phyloP scores from a whole-genome alignment of 1,140 invertebrate species.

The Hyles euphorbiae region DNA sequence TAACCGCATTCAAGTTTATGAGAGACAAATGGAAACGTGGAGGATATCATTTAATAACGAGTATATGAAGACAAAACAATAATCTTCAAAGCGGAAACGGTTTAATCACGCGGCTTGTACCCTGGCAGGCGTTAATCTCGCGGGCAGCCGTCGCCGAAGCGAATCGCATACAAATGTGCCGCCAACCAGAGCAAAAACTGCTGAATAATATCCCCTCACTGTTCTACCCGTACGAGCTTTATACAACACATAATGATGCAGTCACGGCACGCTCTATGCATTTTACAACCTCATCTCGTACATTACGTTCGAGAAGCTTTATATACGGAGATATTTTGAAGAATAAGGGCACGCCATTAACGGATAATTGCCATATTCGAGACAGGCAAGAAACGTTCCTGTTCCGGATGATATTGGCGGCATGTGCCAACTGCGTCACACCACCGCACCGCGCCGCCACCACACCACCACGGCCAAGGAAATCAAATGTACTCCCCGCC shows the following conservation, averaged over 20 bases:
- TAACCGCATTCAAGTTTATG: too few species aligned
- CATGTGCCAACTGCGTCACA: conserved; percentile 58
- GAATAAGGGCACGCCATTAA: conserved; percentile 1
- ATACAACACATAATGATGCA: conserved; percentile 47
- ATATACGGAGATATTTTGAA: conserved; percentile 3
- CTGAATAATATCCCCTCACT: conserved; percentile 57
- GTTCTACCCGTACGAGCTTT: conserved; percentile 43
- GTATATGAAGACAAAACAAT: conserved; percentile 32
- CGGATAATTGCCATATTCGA: conserved; percentile 13
- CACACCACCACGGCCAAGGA: conserved; percentile 16
- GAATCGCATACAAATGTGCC: conserved; percentile 65
- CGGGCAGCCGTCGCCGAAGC: conserved; percentile 48
- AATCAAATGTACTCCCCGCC: not conserved
- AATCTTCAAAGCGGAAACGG: conserved; percentile 46
- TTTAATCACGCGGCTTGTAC: conserved; percentile 56
- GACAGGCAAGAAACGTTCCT: conserved; percentile 17
- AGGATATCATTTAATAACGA: not conserved
- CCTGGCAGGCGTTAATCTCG: conserved; percentile 51
- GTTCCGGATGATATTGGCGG: conserved; percentile 28
- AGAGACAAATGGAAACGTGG: too few species aligned
- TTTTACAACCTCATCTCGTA: conserved; percentile 26
- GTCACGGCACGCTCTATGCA: conserved; percentile 39
- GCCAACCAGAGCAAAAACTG: conserved; percentile 51
- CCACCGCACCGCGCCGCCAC: conserved; percentile 23
- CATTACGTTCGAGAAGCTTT: conserved; percentile 23